Evolutionary conservation across 2,113 vertebrate species (phyloP).

Genomic region (Sphyrna mokarran): DNA sequence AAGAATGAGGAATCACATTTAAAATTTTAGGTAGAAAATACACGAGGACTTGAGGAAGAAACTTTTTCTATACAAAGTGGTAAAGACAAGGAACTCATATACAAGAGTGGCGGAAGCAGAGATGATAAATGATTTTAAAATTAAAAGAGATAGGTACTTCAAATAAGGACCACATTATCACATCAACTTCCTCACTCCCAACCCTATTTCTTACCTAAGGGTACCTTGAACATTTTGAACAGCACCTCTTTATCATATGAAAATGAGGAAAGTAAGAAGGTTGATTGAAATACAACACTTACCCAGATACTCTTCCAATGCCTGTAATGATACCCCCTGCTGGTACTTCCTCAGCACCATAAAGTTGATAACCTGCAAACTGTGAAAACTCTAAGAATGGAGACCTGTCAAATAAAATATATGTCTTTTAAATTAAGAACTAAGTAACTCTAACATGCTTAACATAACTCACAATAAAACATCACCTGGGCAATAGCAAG

Average conservation of each 20-base stretch:
- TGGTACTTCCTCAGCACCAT: conserved; percentile 85
- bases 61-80: neutral
- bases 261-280: neutral
- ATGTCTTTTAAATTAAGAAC: neutral
- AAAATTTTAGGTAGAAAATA: neutral
- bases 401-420: conserved; percentile 57
- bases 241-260: neutral
- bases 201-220: neutral
- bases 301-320: conserved; percentile 89
- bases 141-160: too few species aligned
- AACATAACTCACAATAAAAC: neutral
- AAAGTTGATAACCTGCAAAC: conserved; percentile 86
- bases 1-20: neutral
- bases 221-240: too few species aligned
- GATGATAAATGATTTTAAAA: neutral
- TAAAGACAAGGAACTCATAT: neutral
- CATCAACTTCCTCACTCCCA: neutral
- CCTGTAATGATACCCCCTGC: conserved; percentile 90
- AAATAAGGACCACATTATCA: neutral
- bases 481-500: too few species aligned
- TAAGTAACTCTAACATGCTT: neutral
- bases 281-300: conserved; percentile 44
- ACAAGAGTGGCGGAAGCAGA: neutral
- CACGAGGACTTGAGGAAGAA: neutral
- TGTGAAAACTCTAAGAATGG: conserved; percentile 93